Evolutionary conservation across 2,113 vertebrate genomes (phyloP).

Genomic region (Lasiurus cinereus): DNA sequence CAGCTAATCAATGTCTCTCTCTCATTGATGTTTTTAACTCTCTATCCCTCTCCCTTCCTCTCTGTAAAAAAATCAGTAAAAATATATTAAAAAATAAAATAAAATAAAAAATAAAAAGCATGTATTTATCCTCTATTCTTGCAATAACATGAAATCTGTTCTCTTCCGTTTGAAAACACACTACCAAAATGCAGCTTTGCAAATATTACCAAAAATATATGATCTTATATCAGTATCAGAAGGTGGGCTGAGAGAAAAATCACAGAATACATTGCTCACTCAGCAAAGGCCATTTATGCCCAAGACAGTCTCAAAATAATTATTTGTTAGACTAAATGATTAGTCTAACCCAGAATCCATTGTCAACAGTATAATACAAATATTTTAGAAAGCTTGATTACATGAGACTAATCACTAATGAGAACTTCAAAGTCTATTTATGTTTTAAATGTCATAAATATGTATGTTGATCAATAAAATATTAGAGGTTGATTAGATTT

Average conservation of each 20-base stretch:
- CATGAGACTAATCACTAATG: conserved; percentile 45
- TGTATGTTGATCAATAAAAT: conserved; percentile 63
- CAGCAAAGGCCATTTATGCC: conserved; percentile 33
- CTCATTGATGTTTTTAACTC: no score
- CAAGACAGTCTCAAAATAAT: conserved; percentile 6
- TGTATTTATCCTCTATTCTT: not conserved
- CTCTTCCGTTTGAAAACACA: conserved; percentile 19
- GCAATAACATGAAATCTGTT: not conserved
- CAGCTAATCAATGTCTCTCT: no score
- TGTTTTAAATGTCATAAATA: conserved; percentile 61
- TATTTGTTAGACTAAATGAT: conserved; percentile 58
- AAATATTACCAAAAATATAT: conserved; percentile 24
- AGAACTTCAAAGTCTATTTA: conserved; percentile 56
- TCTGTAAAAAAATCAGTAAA: no score
- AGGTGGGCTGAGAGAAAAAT: conserved; percentile 9
- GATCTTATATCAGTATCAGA: not conserved
- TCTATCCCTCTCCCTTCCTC: no score
- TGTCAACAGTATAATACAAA: conserved; percentile 63
- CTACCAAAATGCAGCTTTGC: not conserved
- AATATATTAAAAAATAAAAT: no score
- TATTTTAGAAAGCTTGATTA: conserved; percentile 65
- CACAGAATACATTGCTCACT: conserved; percentile 33
- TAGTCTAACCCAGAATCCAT: conserved; percentile 58
- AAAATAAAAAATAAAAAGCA: no score
- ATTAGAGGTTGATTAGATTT: conserved; percentile 25